Evolutionary conservation across 2,113 vertebrate genomes (phyloP), one percentile per base, ranked within the genome.

Genomic region (Buteo buteo): DNA sequence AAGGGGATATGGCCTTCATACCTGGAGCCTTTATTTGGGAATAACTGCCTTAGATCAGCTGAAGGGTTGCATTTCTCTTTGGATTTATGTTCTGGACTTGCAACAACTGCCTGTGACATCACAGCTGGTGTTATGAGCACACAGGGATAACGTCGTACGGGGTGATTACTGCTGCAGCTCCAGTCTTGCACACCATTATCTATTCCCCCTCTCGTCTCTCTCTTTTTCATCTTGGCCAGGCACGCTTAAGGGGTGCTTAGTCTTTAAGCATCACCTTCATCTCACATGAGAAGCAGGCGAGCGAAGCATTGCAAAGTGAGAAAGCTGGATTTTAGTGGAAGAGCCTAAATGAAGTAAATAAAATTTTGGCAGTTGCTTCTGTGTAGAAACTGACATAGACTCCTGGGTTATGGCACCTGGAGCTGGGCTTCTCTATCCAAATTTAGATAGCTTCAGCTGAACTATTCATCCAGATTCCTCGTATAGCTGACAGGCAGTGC

Each of bases 401-500:
- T 66, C 66, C 49, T 3, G 32, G 79, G 45, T 73, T 62, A n/a
- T 3, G 1, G 20, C 67, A 54, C 11, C 45, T 1, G 0, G 54
- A n/a, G 8, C 69, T 61, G 74, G 74, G 58, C 74, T 82, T 13
- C 10, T 50, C 57, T 61, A 3, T 24, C 81, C 85, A 25, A 24
- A 28, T 59, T 31, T 36, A 61, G 70, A 34, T 44, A 47, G 55
- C 66, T 20, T 57, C 62, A 70, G 85, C 87, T 44, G 66, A 76
- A 79, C 88, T 69, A 11, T 70, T 72, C 67, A 73, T 65, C 79
- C 93, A 34, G 44, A 18, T 61, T 86, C 54, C 66, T 88, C 0
- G 0, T 12, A 9, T 16, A 65, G 85, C 93, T 86, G 92, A 40
- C 20, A 88, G 92, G 92, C 92, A 94, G 85, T 73, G 93, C 88